These are phyloP conservation scores for Boleophthalmus pectinirostris DNA, from an alignment of 2,113 vertebrate genomes.

Conservation along the genomic window DNA sequence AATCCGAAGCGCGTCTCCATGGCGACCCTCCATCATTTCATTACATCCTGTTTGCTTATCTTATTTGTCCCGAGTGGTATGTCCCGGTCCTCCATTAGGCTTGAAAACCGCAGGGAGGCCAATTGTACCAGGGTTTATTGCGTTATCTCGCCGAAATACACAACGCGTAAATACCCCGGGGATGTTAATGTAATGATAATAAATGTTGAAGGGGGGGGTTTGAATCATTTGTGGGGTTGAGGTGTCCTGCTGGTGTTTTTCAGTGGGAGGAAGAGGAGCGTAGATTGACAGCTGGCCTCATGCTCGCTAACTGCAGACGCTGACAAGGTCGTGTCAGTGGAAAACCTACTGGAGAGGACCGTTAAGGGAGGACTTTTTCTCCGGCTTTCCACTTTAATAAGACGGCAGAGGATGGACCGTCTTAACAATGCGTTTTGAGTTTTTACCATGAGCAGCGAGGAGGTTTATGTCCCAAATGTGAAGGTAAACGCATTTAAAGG, in stretches of 20 bases:
- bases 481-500: neutral
- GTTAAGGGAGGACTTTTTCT: conserved; percentile 48
- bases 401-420: conserved; percentile 17
- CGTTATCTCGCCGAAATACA: conserved; percentile 39
- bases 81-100: conserved; percentile 22
- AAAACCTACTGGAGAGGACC: conserved; percentile 53
- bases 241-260: conserved; percentile 5
- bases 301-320: conserved; percentile 55
- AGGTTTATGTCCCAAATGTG: neutral
- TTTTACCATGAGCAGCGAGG: neutral
- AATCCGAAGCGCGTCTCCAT: conserved; percentile 21
- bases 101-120: neutral
- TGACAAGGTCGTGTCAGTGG: conserved; percentile 68
- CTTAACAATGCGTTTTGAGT: neutral
- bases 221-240: conserved; percentile 50
- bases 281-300: conserved; percentile 67
- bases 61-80: conserved; percentile 35
- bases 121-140: conserved; percentile 8
- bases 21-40: conserved; percentile 33
- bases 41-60: conserved; percentile 30
- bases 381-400: conserved; percentile 27
- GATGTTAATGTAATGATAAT: conserved; percentile 32
- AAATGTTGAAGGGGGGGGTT: conserved; percentile 36
- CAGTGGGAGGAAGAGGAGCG: conserved; percentile 10
- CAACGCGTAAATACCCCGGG: conserved; percentile 25